Base-by-base conservation (phyloP, 2,797 vertebrate genomes). In the Lagodon rhomboides region DNA sequence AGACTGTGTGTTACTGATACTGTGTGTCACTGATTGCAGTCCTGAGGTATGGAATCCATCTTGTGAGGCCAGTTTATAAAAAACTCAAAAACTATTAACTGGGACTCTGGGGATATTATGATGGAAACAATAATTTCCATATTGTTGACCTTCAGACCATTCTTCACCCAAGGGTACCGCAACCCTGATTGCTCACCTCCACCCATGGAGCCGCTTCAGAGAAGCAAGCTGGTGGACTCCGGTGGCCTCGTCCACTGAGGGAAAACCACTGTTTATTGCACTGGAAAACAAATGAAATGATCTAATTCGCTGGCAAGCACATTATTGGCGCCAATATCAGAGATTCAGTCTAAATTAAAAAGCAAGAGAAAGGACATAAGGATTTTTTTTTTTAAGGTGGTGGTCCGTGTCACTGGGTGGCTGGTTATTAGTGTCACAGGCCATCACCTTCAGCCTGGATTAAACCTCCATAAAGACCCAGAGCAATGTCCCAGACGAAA, bases 391-490 rank as follows among this genome's bases (percentile, higher is more conserved):
- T 27, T 55, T 27, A 34, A 69, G 61, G 74, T 46, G 80, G 70
- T 79, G 79, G 86, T 90, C 68, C 1, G 43, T 89, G 89, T 90
- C 85, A 82, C 82, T 89, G 89, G 87, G 87, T 91, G 90, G 89
- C 65, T 88, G 83, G 75, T 89, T 87, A 92, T 93, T 94, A 94
- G 81, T 91, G 91, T 92, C 93, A 87, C 75, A 89, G 89, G 82
- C 78, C 89, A 91, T 95, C 90, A 90, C 87, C 89, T 86, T 94
- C 86, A 90, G 73, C 68, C 86, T 68, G 87, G 91, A 90, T 89
- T 92, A 91, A 92, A 85, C 71, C 79, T 79, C 66, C 75, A 86
- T 87, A 77, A 92, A 85, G 84, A 89, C 43, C 68, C 61, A 3
- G 59, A 92, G 89, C 81, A 91, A 90, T 80, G 89, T 90, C 71